Conservation (phyloP, 2,888 invertebrate species). For the Drosophila pullipes region DNA sequence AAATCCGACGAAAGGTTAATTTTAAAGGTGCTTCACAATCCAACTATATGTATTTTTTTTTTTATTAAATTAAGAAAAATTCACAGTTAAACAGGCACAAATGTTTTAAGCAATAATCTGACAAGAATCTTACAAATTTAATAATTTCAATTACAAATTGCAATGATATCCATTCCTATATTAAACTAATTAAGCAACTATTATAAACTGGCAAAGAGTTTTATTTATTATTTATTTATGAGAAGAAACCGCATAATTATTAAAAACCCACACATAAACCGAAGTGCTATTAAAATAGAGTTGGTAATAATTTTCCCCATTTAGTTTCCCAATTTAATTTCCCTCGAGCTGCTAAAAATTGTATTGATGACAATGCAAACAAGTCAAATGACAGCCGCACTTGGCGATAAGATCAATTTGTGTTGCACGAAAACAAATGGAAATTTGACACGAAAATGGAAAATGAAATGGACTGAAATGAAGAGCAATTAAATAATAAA, state of each 20-base stretch:
- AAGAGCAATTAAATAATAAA: constrained; percentile 26
- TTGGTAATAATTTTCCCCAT: neutral
- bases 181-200: neutral
- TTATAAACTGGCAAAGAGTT: neutral
- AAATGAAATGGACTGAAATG: constrained; percentile 15
- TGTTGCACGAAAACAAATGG: constrained; percentile 60
- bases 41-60: neutral
- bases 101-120: neutral
- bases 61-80: neutral
- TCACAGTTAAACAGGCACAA: neutral
- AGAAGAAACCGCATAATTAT: neutral
- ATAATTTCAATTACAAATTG: neutral
- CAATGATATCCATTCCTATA: neutral
- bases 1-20: neutral
- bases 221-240: neutral
- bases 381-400: constrained; percentile 55
- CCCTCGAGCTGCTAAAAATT: constrained; percentile 39
- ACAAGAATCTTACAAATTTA: neutral
- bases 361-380: constrained; percentile 76
- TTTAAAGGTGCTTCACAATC: neutral
- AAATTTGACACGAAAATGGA: constrained; percentile 56
- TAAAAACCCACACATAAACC: neutral
- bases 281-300: neutral
- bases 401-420: constrained; percentile 43
- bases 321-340: neutral